These are phyloP conservation scores for Prosapia bicincta DNA, from an alignment of 2,888 invertebrate species.

Conservation along the genomic window DNA sequence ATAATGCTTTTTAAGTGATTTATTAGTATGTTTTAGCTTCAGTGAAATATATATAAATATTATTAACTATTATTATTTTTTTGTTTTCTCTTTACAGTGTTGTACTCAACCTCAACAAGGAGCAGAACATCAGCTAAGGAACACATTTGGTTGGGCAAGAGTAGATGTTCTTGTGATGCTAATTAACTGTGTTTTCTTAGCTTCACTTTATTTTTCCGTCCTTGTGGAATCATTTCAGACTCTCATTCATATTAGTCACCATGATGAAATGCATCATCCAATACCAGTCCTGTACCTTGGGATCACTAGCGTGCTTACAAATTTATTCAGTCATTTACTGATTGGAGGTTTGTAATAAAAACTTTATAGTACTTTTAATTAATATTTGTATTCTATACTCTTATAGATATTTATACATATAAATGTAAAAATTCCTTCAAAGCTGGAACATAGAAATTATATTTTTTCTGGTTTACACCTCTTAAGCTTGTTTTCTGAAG, in stretches of 20 bases:
- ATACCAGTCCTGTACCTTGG: constrained; percentile 71
- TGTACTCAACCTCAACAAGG: background rate
- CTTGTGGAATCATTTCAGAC: constrained; percentile 79
- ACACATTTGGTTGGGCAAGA: constrained; percentile 91
- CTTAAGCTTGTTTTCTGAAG: too few relatives aligned
- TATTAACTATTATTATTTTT: too few relatives aligned
- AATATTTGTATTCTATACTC: too few relatives aligned
- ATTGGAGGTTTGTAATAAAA: constrained; percentile 76
- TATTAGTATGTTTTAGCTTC: too few relatives aligned
- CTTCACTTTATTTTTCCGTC: constrained; percentile 77
- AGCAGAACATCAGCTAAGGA: constrained; percentile 58
- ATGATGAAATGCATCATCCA: constrained; percentile 71
- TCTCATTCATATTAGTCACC: constrained; percentile 67
- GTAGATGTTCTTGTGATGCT: constrained; percentile 83
- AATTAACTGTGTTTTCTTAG: constrained; percentile 75
- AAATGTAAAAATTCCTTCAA: too few relatives aligned
- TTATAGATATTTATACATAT: too few relatives aligned
- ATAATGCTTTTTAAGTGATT: too few relatives aligned
- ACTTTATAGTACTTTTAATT: too few relatives aligned
- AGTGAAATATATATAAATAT: too few relatives aligned
- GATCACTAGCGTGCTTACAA: constrained; percentile 64
- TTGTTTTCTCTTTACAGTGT: background rate
- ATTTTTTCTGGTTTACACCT: too few relatives aligned
- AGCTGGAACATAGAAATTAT: too few relatives aligned
- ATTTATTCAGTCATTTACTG: constrained; percentile 72